Conservation (phyloP, 2,113 vertebrate species). For the Peromyscus leucopus region DNA sequence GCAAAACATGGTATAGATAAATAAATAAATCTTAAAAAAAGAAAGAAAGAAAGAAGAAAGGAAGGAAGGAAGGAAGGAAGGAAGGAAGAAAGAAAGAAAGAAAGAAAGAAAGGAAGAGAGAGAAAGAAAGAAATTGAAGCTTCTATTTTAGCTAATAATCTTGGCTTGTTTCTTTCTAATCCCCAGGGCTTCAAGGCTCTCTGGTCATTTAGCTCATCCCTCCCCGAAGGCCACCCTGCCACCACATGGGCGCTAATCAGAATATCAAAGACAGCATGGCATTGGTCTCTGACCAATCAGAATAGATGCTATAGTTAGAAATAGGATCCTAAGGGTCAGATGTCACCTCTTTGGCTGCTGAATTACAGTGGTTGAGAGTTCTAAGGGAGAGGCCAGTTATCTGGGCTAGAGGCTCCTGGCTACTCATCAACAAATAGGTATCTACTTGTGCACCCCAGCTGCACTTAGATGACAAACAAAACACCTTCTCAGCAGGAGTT, state of each 20-base stretch:
- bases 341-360: constrained; percentile 15
- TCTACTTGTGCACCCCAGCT: background rate
- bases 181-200: background rate
- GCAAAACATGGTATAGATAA: no score
- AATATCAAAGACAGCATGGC: background rate
- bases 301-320: background rate
- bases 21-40: no score
- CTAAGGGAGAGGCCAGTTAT: background rate
- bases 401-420: background rate
- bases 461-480: background rate
- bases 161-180: constrained; percentile 29
- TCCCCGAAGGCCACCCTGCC: background rate
- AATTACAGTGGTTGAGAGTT: background rate
- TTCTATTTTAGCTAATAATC: constrained; percentile 9
- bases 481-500: background rate
- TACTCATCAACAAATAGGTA: background rate
- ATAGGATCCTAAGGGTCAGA: background rate
- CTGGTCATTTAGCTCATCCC: background rate
- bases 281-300: background rate
- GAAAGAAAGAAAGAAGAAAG: no score
- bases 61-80: no score
- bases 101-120: no score
- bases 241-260: background rate
- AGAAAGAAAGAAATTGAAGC: background rate
- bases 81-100: no score